A percentile compares a stretch with the other conserved stretches of the same genome.
These are phyloP conservation scores for Imbricaverruca yamaguchii DNA, from an alignment of 2,888 invertebrate genomes.

Conservation along the genomic window DNA sequence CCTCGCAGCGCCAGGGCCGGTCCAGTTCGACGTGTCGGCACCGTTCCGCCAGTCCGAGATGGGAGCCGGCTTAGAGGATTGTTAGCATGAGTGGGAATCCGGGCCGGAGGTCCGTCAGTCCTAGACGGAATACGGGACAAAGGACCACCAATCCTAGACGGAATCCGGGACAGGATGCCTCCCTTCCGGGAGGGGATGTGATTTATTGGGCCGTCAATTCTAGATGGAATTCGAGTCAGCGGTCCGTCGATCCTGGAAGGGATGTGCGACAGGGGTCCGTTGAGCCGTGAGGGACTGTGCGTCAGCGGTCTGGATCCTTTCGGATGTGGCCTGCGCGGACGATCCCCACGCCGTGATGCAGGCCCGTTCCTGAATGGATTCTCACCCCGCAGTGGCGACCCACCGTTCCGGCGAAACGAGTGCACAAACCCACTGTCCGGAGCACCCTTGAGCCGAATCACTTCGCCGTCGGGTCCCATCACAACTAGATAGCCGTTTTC, in stretches of 20 bases:
- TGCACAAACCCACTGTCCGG: background rate
- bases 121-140: background rate
- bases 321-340: background rate
- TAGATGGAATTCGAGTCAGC: background rate
- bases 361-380: too few species aligned
- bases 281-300: background rate
- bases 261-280: background rate
- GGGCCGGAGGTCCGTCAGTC: too few species aligned
- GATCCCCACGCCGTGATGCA: background rate
- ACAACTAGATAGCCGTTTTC: slow-evolving; percentile 7
- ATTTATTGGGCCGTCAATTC: too few species aligned
- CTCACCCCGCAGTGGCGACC: too few species aligned
- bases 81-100: background rate
- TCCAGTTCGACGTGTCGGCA: background rate
- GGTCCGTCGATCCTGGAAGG: background rate
- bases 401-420: too few species aligned
- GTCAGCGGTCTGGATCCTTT: background rate
- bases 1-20: background rate
- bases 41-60: background rate
- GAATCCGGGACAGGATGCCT: background rate
- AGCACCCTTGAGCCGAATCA: background rate
- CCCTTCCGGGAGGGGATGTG: background rate
- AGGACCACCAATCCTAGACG: background rate
- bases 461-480: background rate
- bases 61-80: background rate